Conservation (phyloP, 2,888 invertebrate genomes). For the Ischnura elegans region DNA sequence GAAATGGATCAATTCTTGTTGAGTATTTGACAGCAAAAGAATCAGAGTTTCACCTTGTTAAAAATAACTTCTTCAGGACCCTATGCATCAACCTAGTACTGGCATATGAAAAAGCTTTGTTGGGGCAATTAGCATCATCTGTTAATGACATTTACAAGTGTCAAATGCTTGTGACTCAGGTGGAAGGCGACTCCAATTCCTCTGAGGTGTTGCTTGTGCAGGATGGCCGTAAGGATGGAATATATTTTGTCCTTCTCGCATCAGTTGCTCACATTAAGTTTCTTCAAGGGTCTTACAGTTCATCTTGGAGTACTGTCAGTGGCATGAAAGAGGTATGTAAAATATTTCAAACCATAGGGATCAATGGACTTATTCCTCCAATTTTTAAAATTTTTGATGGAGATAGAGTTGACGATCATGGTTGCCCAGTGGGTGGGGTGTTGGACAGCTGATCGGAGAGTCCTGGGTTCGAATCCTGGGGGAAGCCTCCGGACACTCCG, state of each 20-base stretch:
- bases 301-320: background rate
- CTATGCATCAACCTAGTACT: conserved; percentile 66
- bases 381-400: too few species aligned
- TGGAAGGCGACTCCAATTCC: background rate
- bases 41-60: conserved; percentile 66
- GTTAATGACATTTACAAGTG: conserved; percentile 47
- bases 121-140: conserved; percentile 59
- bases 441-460: too few species aligned
- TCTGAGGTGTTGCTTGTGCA: background rate
- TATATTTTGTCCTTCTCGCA: conserved; percentile 45
- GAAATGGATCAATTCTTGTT: background rate
- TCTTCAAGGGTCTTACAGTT: background rate
- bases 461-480: too few species aligned
- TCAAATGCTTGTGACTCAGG: conserved; percentile 23
- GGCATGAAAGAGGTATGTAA: background rate
- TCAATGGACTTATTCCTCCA: background rate
- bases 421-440: too few species aligned
- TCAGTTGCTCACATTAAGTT: conserved; percentile 32
- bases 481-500: too few species aligned
- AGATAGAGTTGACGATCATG: too few species aligned
- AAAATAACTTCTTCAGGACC: conserved; percentile 69
- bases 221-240: conserved; percentile 23
- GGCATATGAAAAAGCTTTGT: conserved; percentile 68
- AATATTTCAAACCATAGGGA: background rate
- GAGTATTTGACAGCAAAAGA: conserved; percentile 67